A percentile compares a stretch with the other conserved stretches of the same genome.
Conservation (phyloP, 2,113 vertebrate species). For the Puntigrus tetrazona region DNA sequence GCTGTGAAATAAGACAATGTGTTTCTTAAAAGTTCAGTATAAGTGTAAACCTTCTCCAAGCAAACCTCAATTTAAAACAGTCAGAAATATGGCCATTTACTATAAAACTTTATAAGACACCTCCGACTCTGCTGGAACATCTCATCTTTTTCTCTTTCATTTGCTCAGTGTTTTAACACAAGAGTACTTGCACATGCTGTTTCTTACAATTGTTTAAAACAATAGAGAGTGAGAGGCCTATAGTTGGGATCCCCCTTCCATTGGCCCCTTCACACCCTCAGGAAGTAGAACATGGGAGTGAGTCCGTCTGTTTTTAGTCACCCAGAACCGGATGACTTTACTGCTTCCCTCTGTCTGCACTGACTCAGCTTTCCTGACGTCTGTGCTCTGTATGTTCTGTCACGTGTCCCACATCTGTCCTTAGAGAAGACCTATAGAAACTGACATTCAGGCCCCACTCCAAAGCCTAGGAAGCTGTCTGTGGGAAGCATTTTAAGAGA, state of each 20-base stretch:
- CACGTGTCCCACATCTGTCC: not conserved
- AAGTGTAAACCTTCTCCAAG: not conserved
- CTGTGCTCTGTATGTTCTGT: not conserved
- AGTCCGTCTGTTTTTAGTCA: conserved; percentile 53
- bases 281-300: conserved; percentile 31
- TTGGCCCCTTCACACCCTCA: conserved; percentile 24
- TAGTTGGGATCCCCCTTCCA: conserved; percentile 27
- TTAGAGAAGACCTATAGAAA: not conserved
- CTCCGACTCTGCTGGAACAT: not conserved
- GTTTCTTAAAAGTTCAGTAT: not conserved
- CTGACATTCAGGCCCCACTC: not conserved
- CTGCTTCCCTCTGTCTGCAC: conserved; percentile 50
- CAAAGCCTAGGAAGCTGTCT: not conserved
- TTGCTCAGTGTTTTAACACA: not conserved
- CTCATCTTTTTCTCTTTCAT: not conserved
- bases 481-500: not conserved
- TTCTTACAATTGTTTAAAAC: conserved; percentile 9
- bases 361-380: conserved; percentile 55
- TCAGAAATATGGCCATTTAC: not conserved
- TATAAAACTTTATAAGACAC: not conserved
- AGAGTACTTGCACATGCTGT: not conserved
- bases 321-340: conserved; percentile 34
- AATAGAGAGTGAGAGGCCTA: not conserved
- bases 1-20: conserved; percentile 14
- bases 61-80: not conserved